phyloP scores from a whole-genome alignment of 23 tunicate species.

The Styela clava region DNA sequence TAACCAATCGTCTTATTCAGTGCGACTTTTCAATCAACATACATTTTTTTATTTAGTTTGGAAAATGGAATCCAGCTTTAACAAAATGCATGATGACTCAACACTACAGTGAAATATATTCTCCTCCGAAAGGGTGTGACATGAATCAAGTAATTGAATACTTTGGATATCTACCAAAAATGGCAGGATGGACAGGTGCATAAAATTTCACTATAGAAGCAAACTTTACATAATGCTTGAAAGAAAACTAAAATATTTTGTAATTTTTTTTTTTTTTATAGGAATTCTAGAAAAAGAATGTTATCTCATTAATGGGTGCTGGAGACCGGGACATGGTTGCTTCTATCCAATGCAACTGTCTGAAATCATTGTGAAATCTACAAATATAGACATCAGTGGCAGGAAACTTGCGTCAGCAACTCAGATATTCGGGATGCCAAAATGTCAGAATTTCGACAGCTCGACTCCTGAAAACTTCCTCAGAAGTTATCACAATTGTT shows the following conservation, averaged over 20 bases:
- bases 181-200: constrained; percentile 24
- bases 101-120: not conserved
- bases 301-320: constrained; percentile 67
- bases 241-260: not conserved
- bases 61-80: constrained; percentile 19
- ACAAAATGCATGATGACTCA: constrained; percentile 23
- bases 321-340: constrained; percentile 40
- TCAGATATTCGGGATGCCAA: constrained; percentile 31
- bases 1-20: too few species aligned
- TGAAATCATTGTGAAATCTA: constrained; percentile 44
- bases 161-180: constrained; percentile 14
- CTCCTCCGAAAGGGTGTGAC: constrained; percentile 14
- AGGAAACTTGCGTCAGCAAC: not conserved
- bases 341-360: constrained; percentile 40
- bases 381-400: constrained; percentile 12
- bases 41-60: too few species aligned
- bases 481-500: constrained; percentile 54
- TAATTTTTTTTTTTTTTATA: constrained; percentile 13
- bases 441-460: constrained; percentile 35
- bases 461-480: constrained; percentile 30
- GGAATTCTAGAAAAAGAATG: constrained; percentile 62
- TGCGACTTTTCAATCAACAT: too few species aligned
- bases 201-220: not conserved
- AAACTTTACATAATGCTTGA: not conserved
- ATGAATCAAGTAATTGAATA: constrained; percentile 22